phyloP scores from a whole-genome alignment of 2,888 invertebrate genomes.

The Baccha elongata region DNA sequence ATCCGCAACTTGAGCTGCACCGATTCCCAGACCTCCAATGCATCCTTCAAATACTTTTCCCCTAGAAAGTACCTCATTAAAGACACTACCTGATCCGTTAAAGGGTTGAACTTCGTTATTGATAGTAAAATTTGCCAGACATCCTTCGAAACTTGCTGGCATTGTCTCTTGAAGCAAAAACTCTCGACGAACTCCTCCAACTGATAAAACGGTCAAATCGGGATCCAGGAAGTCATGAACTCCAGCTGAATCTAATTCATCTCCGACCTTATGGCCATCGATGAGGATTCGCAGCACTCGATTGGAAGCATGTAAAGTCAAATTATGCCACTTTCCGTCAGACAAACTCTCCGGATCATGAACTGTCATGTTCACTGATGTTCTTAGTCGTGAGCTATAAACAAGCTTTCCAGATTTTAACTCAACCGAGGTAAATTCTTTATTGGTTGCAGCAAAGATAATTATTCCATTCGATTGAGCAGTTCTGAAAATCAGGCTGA shows the following conservation, averaged over 20 bases:
- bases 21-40: constrained; percentile 88
- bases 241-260: constrained; percentile 92
- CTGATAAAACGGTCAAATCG: constrained; percentile 90
- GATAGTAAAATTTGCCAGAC: constrained; percentile 93
- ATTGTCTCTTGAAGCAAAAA: constrained; percentile 83
- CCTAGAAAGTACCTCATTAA: constrained; percentile 86
- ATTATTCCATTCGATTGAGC: constrained; percentile 90
- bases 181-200: constrained; percentile 90
- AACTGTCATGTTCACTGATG: constrained; percentile 92
- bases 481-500: constrained; percentile 92
- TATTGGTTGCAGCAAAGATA: constrained; percentile 93
- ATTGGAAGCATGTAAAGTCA: constrained; percentile 88
- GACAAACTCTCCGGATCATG: constrained; percentile 85
- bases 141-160: constrained; percentile 91
- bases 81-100: constrained; percentile 92
- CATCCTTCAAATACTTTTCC: constrained; percentile 91
- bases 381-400: constrained; percentile 91
- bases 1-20: constrained; percentile 90
- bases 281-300: constrained; percentile 88
- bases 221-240: constrained; percentile 97
- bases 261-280: constrained; percentile 88
- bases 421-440: constrained; percentile 93
- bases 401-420: constrained; percentile 89
- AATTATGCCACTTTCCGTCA: constrained; percentile 95
- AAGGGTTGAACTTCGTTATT: constrained; percentile 95